These are phyloP conservation scores for Catharus minimus DNA, from an alignment of 2,113 vertebrate species.

Conservation along the genomic window DNA sequence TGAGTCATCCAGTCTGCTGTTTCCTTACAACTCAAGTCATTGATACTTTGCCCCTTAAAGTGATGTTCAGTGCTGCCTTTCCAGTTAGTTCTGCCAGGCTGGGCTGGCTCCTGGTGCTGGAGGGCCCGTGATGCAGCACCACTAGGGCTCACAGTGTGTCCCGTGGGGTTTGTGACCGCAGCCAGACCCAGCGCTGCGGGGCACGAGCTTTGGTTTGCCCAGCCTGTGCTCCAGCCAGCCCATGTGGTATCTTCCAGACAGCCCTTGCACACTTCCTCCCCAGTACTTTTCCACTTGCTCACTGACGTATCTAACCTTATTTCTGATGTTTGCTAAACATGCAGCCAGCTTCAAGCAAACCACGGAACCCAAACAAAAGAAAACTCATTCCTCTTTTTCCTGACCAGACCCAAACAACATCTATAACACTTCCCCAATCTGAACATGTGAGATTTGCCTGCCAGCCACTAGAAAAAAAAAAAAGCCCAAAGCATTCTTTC, in stretches of 20 bases:
- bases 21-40: not conserved
- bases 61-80: not conserved
- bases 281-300: conserved; percentile 32
- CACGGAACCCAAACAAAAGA: conserved; percentile 58
- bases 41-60: not conserved
- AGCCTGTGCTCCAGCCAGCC: not conserved
- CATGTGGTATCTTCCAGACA: not conserved
- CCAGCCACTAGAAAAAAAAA: not conserved
- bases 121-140: accelerated
- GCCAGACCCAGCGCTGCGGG: accelerated
- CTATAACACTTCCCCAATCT: conserved; percentile 48
- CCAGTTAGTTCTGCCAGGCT: not conserved
- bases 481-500: not conserved
- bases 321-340: conserved; percentile 4
- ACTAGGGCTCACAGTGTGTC: not conserved
- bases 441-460: not conserved
- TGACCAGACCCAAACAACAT: conserved; percentile 15
- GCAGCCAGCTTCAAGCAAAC: conserved; percentile 29
- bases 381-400: conserved; percentile 50
- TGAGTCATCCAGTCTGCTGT: not conserved
- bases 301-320: not conserved
- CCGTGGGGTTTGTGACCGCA: accelerated
- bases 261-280: not conserved
- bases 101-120: not conserved
- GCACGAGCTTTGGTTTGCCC: not conserved